Conservation (phyloP, 2,113 vertebrate species). For the Caranx melampygus region DNA sequence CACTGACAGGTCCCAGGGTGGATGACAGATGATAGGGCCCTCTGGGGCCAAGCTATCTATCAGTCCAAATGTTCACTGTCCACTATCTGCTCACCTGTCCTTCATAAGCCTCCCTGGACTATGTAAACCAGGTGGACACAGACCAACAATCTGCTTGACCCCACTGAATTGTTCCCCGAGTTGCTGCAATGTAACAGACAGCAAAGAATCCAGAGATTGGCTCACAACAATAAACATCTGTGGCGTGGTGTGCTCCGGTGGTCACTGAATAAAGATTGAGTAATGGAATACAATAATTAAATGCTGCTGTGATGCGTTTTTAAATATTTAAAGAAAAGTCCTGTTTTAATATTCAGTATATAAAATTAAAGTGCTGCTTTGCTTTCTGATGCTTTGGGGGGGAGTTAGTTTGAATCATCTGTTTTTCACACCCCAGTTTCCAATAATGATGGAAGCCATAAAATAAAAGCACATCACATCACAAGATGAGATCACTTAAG, state of each 20-base stretch:
- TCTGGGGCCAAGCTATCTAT: constrained; percentile 70
- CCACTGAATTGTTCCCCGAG: constrained; percentile 28
- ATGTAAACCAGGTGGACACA: constrained; percentile 60
- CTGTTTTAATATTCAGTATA: not conserved
- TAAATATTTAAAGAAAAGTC: not conserved
- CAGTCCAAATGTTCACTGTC: constrained; percentile 72
- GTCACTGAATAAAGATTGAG: not conserved
- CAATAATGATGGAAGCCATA: not conserved
- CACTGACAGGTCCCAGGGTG: constrained; percentile 77
- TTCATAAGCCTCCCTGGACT: constrained; percentile 49
- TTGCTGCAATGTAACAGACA: constrained; percentile 6
- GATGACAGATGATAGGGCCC: constrained; percentile 80
- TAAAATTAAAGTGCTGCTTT: not conserved
- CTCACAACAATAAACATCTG: not conserved
- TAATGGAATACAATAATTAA: not conserved
- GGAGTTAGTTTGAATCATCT: constrained; percentile 10
- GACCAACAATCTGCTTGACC: constrained; percentile 36
- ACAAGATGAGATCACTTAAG: not conserved
- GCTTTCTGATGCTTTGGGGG: not conserved
- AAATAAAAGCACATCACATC: not conserved
- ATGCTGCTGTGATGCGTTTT: too few relatives aligned
- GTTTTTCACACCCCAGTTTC: constrained; percentile 11
- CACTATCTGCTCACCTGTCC: constrained; percentile 73
- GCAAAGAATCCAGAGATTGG: not conserved
- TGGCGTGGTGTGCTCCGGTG: not conserved